Conservation (phyloP, 64 coral and sea anemone genomes). For the Cladopsammia gracilis region DNA sequence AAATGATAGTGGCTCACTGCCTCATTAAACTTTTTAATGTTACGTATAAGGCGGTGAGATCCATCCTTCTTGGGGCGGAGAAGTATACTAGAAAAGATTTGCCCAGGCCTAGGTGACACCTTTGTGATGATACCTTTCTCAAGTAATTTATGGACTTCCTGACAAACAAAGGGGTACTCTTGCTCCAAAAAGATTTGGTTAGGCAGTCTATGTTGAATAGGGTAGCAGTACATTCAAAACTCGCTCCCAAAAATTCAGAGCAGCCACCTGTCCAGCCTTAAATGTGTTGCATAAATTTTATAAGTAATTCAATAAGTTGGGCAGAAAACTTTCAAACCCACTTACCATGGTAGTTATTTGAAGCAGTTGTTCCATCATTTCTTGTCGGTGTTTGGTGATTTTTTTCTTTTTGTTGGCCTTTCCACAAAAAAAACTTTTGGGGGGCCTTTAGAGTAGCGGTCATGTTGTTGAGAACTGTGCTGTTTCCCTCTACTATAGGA, state of each 20-base stretch:
- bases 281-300: constrained; percentile 16
- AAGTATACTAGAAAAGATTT: no score
- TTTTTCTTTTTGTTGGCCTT: constrained; percentile 48
- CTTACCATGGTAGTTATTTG: constrained; percentile 33
- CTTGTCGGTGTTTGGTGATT: not conserved
- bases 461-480: not conserved
- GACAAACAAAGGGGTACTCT: not conserved
- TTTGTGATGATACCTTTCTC: constrained; percentile 43
- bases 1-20: constrained; percentile 52
- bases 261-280: constrained; percentile 18
- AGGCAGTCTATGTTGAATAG: constrained; percentile 45
- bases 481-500: not conserved
- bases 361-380: constrained; percentile 43
- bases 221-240: constrained; percentile 46
- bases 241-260: not conserved
- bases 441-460: not conserved
- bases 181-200: not conserved
- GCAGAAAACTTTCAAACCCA: constrained; percentile 20
- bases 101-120: not conserved
- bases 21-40: constrained; percentile 61
- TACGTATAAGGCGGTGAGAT: constrained; percentile 39
- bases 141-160: constrained; percentile 26
- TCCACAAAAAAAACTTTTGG: constrained; percentile 53
- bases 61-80: constrained; percentile 65
- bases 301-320: not conserved